Percentiles rank a stretch among this genome's conserved stretches.
These are phyloP conservation scores for Phorcus lineatus DNA, from an alignment of 2,888 invertebrate genomes.

Conservation along the genomic window DNA sequence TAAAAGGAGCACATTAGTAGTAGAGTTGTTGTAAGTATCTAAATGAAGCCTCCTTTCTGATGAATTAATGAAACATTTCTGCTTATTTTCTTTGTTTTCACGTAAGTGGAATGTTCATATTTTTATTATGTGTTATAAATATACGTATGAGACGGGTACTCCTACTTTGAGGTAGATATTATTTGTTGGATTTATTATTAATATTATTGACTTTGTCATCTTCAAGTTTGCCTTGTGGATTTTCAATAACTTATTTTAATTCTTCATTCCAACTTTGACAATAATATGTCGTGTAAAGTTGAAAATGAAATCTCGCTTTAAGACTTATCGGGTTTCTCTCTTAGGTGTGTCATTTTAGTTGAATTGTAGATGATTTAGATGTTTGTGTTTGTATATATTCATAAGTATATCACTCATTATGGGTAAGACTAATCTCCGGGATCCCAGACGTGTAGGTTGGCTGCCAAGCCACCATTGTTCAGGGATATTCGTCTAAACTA, in stretches of 20 bases:
- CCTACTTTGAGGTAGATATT: background rate
- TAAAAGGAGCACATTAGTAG: background rate
- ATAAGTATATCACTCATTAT: background rate
- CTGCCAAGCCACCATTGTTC: background rate
- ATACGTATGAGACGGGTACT: background rate
- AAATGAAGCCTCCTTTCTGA: no score
- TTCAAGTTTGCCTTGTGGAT: no score
- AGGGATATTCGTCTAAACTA: constrained; percentile 8
- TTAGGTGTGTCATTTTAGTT: no score
- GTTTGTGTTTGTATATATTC: constrained; percentile 1
- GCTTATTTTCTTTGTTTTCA: background rate
- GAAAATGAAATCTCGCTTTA: no score
- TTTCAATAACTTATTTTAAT: no score
- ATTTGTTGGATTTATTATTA: background rate
- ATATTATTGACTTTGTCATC: background rate
- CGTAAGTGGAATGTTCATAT: background rate
- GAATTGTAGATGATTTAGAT: background rate
- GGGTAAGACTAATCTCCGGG: background rate
- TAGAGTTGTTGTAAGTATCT: no score
- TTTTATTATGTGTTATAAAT: background rate
- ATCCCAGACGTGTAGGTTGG: background rate
- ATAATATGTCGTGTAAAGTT: no score
- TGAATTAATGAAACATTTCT: background rate
- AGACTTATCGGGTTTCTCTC: no score
- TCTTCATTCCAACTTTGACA: no score